These are phyloP conservation scores for Hipposideros armiger DNA, from an alignment of 2,113 vertebrate species.

Conservation along the genomic window DNA sequence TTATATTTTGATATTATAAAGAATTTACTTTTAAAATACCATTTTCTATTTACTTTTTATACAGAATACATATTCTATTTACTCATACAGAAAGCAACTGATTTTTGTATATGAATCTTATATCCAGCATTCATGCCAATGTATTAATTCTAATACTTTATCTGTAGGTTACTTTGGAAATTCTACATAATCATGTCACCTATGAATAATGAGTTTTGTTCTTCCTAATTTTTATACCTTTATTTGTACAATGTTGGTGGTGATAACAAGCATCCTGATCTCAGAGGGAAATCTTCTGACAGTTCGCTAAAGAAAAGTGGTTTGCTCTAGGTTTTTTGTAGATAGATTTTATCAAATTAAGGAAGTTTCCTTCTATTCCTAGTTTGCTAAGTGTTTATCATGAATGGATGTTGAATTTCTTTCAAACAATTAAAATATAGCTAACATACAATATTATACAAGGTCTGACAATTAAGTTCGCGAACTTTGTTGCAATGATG, in stretches of 20 bases:
- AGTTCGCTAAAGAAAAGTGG: neutral
- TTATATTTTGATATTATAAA: neutral
- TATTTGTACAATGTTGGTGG: neutral
- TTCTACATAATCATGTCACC: neutral
- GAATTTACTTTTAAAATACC: neutral
- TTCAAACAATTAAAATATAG: neutral
- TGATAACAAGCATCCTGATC: neutral
- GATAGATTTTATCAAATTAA: neutral
- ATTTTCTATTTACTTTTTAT: neutral
- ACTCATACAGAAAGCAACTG: neutral
- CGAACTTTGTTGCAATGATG: no score
- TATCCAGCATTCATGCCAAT: neutral
- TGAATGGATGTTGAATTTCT: neutral
- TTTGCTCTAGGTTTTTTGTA: neutral
- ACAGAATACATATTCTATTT: neutral
- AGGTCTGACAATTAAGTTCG: no score
- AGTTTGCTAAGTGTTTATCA: neutral
- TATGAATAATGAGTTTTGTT: neutral
- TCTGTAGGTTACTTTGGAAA: neutral
- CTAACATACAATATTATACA: no score
- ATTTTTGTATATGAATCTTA: neutral
- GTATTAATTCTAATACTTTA: neutral
- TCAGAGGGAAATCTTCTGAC: neutral
- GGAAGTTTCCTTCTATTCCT: neutral
- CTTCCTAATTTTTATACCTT: neutral